Evolutionary conservation across 2,113 vertebrate genomes (phyloP), one percentile per base, ranked within the genome.

Genomic region (Muntiacus reevesi): DNA sequence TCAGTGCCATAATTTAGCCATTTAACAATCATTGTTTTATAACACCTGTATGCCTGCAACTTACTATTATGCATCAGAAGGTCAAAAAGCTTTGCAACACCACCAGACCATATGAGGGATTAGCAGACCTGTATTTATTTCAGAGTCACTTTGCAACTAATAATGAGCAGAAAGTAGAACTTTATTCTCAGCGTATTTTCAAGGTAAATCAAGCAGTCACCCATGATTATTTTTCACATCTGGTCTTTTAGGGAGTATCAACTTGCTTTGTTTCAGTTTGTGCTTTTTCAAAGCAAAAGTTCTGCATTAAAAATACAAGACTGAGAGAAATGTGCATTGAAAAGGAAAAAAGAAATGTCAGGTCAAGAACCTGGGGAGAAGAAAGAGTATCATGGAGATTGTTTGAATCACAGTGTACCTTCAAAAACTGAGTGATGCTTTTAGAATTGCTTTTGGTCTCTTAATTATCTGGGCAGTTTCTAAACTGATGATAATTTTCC

Each of bases 141-240:
- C 62, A 79, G 92, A 88, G 81, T 87, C 59, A 95, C 85, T 97
- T 96, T 71, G 84, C 86, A 96, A 93, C 64, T 93, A 93, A 71
- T 59, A 94, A 93, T 62, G 95, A 97, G 94, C 64, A 97, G 88
- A 97, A 97, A 97, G 97, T 21, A 81, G 57, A 95, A 97, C 43
- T 30, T 71, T 60, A 13, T 54, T 95, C 50, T 97, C 93, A 21
- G 54, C 94, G 40, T 89, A 89, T 97, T 98, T 97, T 96, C 90
- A 93, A 95, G 62, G 95, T 74, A 98, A 98, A 90, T 78, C 30
- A 86, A 97, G 23, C 90, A 97, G 85, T 95, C 78, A 83, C 19
- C 95, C 78, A 47, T 86, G 30, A 98, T 97, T 98, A 89, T 98
- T 98, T 97, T 98, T 97, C 79, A 97, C 59, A 95, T 90, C 33